Conservation (phyloP, 2,113 vertebrate genomes). For the Percopsis transmontana region DNA sequence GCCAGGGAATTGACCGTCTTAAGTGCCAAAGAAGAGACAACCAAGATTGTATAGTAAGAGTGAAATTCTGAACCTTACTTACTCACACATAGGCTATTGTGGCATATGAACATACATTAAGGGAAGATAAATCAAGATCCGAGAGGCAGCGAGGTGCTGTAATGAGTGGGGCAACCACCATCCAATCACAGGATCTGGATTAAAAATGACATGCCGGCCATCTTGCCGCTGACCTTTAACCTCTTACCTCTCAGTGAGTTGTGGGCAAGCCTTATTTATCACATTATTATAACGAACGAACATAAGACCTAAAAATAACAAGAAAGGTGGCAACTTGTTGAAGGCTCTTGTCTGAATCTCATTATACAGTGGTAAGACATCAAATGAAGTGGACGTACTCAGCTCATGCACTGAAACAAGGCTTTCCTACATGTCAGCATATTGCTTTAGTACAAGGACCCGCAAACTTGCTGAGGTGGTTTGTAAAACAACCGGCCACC, state of each 20-base stretch:
- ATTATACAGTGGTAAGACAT: conserved; percentile 12
- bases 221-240: too few relatives aligned
- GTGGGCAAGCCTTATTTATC: too few relatives aligned
- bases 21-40: conserved; percentile 43
- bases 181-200: too few relatives aligned
- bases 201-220: too few relatives aligned
- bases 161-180: too few relatives aligned
- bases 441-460: conserved; percentile 60
- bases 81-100: conserved; percentile 33
- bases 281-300: conserved; percentile 4
- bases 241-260: too few relatives aligned
- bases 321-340: too few relatives aligned
- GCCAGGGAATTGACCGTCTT: conserved; percentile 18
- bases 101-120: neutral
- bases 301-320: conserved; percentile 4
- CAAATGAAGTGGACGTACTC: conserved; percentile 16
- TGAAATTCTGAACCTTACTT: neutral
- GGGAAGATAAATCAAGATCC: too few relatives aligned
- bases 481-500: conserved; percentile 6
- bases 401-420: conserved; percentile 34
- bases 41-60: conserved; percentile 10
- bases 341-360: neutral
- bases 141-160: too few relatives aligned
- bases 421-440: conserved; percentile 38
- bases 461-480: conserved; percentile 43